Evolutionary conservation across 2,797 vertebrate species (phyloP).

Genomic region (Masticophis lateralis): DNA sequence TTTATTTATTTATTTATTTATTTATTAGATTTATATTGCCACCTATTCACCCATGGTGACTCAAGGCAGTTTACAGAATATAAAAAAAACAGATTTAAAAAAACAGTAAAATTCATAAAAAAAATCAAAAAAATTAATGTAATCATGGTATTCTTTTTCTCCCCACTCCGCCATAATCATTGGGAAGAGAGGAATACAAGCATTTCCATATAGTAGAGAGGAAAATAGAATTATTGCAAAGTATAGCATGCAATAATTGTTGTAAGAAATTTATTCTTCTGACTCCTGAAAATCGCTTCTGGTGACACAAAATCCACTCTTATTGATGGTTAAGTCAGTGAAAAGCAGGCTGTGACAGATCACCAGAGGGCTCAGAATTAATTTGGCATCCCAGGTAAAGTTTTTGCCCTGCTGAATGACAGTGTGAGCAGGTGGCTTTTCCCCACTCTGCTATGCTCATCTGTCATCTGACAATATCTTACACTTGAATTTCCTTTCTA

Average conservation of each 20-base stretch:
- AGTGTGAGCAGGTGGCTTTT: conserved; percentile 30
- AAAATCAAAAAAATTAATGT: too few relatives aligned
- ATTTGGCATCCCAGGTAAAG: conserved; percentile 43
- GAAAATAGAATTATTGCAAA: neutral
- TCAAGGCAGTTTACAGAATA: too few relatives aligned
- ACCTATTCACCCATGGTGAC: too few relatives aligned
- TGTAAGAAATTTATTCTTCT: conserved; percentile 60
- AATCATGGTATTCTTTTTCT: neutral
- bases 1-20: too few relatives aligned
- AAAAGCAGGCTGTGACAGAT: conserved; percentile 33
- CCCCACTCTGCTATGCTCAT: neutral
- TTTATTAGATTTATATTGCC: too few relatives aligned
- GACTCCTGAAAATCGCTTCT: conserved; percentile 47
- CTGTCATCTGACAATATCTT: conserved; percentile 19
- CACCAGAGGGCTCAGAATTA: conserved; percentile 31
- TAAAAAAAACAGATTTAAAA: too few relatives aligned
- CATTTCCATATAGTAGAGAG: neutral
- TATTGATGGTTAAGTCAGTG: conserved; percentile 15
- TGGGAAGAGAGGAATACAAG: neutral
- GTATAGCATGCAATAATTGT: conserved; percentile 41
- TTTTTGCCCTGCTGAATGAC: conserved; percentile 35
- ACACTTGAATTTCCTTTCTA: conserved; percentile 24
- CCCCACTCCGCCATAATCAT: neutral
- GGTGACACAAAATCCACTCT: conserved; percentile 33
- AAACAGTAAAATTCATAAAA: too few relatives aligned